Evolutionary conservation across 2,888 invertebrate species (phyloP), one percentile per base, ranked within the genome.

Genomic region (Phragmatobia fuliginosa): DNA sequence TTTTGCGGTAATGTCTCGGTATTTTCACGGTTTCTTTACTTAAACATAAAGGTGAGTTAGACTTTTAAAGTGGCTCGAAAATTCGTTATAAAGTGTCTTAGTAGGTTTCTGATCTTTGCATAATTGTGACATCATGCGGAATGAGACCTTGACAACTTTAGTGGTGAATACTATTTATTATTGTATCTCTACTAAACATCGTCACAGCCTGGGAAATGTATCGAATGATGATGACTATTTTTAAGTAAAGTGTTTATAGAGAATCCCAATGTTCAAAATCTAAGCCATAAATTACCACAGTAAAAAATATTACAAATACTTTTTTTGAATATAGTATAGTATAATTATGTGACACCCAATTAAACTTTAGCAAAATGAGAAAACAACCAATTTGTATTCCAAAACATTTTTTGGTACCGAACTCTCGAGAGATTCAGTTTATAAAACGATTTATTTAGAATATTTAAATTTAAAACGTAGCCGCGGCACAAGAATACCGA

Each of bases 371-470:
- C 52, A 41, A 58, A 62, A 62, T 10, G 7, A 56, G 38, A 31
- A 28, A 56, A 25, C 32, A 0, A 68, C 11, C n/a, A 60, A 59
- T 14, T 21, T 14, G 60, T 31, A 75, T 62, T 52, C 61, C 16
- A 36, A 25, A 62, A 68, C 68, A 28, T 36, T 59, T 49, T 49
- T 59, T 38, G 52, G 58, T 41, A 25, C 38, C 38, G 41, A 52
- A 36, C 32, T 33, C 45, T 25, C 10, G 31, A 62, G 58, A 49
- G 21, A 45, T 60, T 68, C 67, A 58, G 66, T 67, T 69, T 41
- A 38, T 38, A 18, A 60, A 77, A 77, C 66, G n/a, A n/a, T n/a
- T n/a, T 70, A 68, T 76, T 71, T 58, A n/a, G 62, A 60, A 49
- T 11, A 78, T 68, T 66, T 65, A 60, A 67, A 64, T 62, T 64